A percentile compares a stretch with the other conserved stretches of the same genome.
These are phyloP conservation scores for Orycteropus afer DNA, from an alignment of 2,113 vertebrate genomes.

Conservation along the genomic window DNA sequence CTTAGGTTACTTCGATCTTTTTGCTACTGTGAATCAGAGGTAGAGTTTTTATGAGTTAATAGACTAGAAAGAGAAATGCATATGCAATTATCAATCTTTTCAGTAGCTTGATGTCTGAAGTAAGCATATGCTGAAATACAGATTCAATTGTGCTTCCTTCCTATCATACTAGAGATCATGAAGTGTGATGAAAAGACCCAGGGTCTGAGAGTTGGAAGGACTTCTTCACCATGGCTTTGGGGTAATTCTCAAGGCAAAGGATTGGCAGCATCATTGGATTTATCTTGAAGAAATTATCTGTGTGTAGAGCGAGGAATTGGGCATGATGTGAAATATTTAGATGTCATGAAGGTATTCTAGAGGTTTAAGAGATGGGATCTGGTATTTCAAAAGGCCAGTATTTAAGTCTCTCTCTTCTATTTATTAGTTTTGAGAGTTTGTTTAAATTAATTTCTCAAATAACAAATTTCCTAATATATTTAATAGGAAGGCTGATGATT, in stretches of 20 bases:
- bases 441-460: background rate
- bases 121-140: background rate
- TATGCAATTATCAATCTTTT: background rate
- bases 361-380: background rate
- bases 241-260: background rate
- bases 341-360: background rate
- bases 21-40: background rate
- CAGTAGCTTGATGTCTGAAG: background rate
- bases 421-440: background rate
- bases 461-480: background rate
- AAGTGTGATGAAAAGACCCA: background rate
- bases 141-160: background rate
- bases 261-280: background rate
- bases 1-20: background rate
- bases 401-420: background rate
- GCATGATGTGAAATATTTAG: background rate
- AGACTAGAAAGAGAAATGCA: background rate
- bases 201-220: background rate
- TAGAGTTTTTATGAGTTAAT: background rate
- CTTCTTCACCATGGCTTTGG: background rate
- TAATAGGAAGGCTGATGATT: background rate
- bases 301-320: background rate
- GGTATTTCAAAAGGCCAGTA: background rate
- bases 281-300: constrained; percentile 19
- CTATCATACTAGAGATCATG: no score